Percentiles rank a stretch among this genome's conserved stretches.
phyloP scores from a whole-genome alignment of 1,140 invertebrate species.

The Drosophila sp. region DNA sequence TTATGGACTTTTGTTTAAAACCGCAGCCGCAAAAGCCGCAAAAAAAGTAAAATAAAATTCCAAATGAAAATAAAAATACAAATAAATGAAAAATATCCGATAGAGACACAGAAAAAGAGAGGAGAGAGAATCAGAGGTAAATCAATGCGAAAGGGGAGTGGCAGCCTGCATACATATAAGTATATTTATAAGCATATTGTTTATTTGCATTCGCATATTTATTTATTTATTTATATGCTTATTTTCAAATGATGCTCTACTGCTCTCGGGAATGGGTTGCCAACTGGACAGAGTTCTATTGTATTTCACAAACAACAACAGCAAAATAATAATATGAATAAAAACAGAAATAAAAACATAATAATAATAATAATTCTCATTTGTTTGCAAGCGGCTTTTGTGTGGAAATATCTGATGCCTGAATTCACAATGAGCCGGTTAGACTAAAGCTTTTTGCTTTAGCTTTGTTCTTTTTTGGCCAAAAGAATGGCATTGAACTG shows the following conservation, averaged over 20 bases:
- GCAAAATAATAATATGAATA: slow-evolving; percentile 7
- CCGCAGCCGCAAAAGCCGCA: slow-evolving; percentile 53
- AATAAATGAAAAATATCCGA: slow-evolving; percentile 14
- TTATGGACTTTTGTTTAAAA: slow-evolving; percentile 81
- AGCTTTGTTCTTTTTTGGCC: slow-evolving; percentile 41
- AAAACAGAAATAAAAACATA: slow-evolving; percentile 3
- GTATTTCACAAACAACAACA: slow-evolving; percentile 34
- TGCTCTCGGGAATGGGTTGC: slow-evolving; percentile 11
- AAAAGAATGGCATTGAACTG: slow-evolving; percentile 77
- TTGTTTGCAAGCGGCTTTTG: slow-evolving; percentile 62
- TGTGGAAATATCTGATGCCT: slow-evolving; percentile 60
- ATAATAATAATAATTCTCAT: slow-evolving; percentile 50
- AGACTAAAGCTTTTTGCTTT: slow-evolving; percentile 30
- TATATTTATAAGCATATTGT: slow-evolving; percentile 13
- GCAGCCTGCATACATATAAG: slow-evolving; percentile 2
- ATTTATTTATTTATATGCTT: slow-evolving; percentile 67
- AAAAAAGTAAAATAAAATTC: slow-evolving; percentile 39
- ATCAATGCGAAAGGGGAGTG: slow-evolving; percentile 15
- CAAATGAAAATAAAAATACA: slow-evolving; percentile 44
- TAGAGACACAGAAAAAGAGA: not conserved
- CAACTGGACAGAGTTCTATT: slow-evolving; percentile 48
- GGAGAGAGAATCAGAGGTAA: not conserved
- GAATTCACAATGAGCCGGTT: slow-evolving; percentile 64
- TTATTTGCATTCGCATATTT: slow-evolving; percentile 42
- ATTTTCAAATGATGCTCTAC: slow-evolving; percentile 73